Base-by-base conservation (phyloP, 1,140 invertebrate species). In the Drosophila ogumai region DNA sequence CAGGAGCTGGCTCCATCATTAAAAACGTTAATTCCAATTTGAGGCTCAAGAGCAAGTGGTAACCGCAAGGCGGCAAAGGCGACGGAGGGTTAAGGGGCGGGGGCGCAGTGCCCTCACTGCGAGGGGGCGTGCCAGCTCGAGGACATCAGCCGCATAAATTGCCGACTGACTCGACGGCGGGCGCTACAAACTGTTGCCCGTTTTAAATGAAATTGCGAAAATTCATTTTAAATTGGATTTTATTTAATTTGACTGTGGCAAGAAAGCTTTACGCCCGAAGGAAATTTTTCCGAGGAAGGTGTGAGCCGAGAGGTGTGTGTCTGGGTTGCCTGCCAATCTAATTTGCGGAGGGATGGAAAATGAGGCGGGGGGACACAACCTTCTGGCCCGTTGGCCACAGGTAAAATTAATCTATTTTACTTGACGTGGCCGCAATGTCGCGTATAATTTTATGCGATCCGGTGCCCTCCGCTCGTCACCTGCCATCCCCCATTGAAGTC, bases 221-320 rank as follows among this genome's bases (percentile, higher is more conserved):
- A 90, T 90, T 90, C 85, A 90, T 90, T 90, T 90, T 90, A 90
- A 90, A 90, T 90, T 90, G 85, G 85, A 90, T 90, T 90, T 90
- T 90, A 90, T 90, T 90, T 90, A 90, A 90, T 90, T 90, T 90
- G 78, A 90, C 85, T 90, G 85, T 75, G 85, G 85, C 77, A 74
- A 88, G 64, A 78, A 78, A 81, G 84, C 84, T 88, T 88, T 88
- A 73, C 79, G 82, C 82, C 71, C 79, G 73, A 64, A 56, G 52
- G 57, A 49, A 58, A 58, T 52, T 34, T 55, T 43, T 43, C 61
- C 28, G 13, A 22, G 17, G 5, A 61, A 64, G 61, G 61, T 55
- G 58, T 78, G 55, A 36, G 41, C 17, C 15, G 59, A 25, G 25
- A 19, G 54, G 40, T 65, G 36, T 64, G 69, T 57, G 52, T 65